Evolutionary conservation across 2,113 vertebrate genomes (phyloP).

Genomic region (Porphyrio hochstetteri): DNA sequence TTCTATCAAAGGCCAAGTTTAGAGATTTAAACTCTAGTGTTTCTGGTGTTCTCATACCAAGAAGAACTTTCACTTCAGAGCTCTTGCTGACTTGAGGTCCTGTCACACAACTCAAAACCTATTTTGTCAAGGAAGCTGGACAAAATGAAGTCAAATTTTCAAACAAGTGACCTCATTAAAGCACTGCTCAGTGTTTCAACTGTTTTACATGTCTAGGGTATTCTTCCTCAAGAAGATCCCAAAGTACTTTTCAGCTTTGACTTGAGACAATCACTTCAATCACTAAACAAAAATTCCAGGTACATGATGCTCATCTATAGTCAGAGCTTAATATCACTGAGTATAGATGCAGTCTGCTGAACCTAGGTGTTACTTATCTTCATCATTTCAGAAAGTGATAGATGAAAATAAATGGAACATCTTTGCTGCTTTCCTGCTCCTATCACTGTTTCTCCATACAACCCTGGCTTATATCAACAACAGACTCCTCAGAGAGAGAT

Average conservation of each 20-base stretch:
- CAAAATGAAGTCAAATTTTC: neutral
- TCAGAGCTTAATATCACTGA: neutral
- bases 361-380: neutral
- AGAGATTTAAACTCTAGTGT: neutral
- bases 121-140: neutral
- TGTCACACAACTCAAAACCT: neutral
- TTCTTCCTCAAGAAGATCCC: neutral
- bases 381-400: neutral
- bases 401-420: neutral
- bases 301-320: neutral
- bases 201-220: neutral
- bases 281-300: neutral
- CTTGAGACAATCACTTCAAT: neutral
- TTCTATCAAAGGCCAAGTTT: neutral
- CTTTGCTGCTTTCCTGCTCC: neutral
- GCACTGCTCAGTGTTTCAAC: neutral
- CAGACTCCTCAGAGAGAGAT: neutral
- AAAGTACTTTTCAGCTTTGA: neutral
- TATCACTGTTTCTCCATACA: neutral
- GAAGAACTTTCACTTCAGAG: neutral
- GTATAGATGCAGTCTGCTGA: neutral
- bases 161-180: neutral
- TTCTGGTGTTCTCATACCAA: neutral
- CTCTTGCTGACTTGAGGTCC: neutral
- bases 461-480: neutral